Conservation (phyloP, 2,113 vertebrate species). For the Cinclus cinclus region DNA sequence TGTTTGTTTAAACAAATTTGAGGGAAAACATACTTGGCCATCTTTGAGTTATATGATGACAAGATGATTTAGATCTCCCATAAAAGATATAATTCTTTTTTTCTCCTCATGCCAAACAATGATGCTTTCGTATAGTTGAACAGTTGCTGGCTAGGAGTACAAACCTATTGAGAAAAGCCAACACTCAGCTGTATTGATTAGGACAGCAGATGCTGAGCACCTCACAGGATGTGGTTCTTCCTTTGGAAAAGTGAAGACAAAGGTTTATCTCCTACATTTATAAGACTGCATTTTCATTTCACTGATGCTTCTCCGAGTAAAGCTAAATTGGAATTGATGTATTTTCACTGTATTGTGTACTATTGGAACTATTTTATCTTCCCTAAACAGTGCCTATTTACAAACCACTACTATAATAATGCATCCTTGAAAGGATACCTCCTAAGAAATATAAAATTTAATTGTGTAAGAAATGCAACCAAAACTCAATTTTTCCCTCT, state of each 20-base stretch:
- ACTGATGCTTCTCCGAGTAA: neutral
- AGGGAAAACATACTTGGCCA: conserved; percentile 60
- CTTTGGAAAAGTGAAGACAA: neutral
- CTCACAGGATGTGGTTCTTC: conserved; percentile 26
- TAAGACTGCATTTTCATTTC: neutral
- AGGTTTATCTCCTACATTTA: neutral
- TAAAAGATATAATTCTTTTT: conserved; percentile 55
- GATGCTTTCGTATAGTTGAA: conserved; percentile 46
- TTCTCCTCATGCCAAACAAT: neutral
- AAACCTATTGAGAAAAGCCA: conserved; percentile 19
- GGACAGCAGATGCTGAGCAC: conserved; percentile 39
- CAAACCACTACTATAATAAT: neutral
- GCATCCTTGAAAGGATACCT: neutral
- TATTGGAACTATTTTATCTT: neutral
- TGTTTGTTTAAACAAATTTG: conserved; percentile 69
- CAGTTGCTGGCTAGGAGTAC: conserved; percentile 38
- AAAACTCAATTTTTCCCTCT: neutral
- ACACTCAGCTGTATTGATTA: conserved; percentile 20
- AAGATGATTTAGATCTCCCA: conserved; percentile 69
- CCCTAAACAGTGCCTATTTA: neutral
- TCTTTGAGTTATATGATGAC: conserved; percentile 61
- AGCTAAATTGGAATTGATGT: neutral
- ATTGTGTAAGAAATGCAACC: neutral
- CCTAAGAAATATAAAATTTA: neutral
- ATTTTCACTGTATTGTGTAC: neutral